Conservation (phyloP, 2,797 vertebrate species). For the Siniperca obscura region DNA sequence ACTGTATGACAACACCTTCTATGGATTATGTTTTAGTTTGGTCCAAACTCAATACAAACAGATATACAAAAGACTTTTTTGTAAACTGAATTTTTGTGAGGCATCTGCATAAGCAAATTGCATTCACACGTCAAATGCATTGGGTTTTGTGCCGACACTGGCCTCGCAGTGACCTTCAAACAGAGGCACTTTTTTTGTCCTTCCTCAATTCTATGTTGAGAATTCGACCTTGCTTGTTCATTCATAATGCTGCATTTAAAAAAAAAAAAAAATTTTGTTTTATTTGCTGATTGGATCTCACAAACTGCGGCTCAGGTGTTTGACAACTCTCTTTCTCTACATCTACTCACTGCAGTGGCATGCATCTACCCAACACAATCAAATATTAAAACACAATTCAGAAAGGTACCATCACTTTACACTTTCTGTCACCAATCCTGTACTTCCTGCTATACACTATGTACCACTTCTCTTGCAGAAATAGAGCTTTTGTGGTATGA, state of each 20-base stretch:
- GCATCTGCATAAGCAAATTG: slow-evolving; percentile 45
- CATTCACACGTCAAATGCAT: slow-evolving; percentile 14
- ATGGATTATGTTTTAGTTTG: slow-evolving; percentile 62
- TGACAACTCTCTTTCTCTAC: slow-evolving; percentile 29
- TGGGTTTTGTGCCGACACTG: slow-evolving; percentile 11
- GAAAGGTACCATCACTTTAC: slow-evolving; percentile 42
- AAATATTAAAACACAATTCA: slow-evolving; percentile 54
- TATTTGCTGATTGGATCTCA: slow-evolving; percentile 33
- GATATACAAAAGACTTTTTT: slow-evolving; percentile 55
- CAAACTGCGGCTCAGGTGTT: slow-evolving; percentile 42
- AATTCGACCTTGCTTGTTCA: slow-evolving; percentile 24
- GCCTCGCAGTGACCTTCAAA: slow-evolving; percentile 43
- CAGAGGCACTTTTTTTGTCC: slow-evolving; percentile 17
- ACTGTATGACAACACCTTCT: slow-evolving; percentile 58
- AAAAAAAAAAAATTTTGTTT: neutral
- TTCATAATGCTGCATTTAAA: slow-evolving; percentile 23
- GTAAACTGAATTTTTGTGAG: slow-evolving; percentile 30
- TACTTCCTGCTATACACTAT: slow-evolving; percentile 32
- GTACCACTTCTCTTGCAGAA: slow-evolving; percentile 15
- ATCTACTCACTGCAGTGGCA: slow-evolving; percentile 50
- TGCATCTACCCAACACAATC: slow-evolving; percentile 58
- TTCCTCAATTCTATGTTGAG: slow-evolving; percentile 2
- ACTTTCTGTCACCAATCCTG: slow-evolving; percentile 11
- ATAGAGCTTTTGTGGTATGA: slow-evolving; percentile 26
- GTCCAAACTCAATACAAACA: slow-evolving; percentile 59